Base-by-base conservation (phyloP, 2,113 vertebrate genomes). In the Nansenia antarctica region DNA sequence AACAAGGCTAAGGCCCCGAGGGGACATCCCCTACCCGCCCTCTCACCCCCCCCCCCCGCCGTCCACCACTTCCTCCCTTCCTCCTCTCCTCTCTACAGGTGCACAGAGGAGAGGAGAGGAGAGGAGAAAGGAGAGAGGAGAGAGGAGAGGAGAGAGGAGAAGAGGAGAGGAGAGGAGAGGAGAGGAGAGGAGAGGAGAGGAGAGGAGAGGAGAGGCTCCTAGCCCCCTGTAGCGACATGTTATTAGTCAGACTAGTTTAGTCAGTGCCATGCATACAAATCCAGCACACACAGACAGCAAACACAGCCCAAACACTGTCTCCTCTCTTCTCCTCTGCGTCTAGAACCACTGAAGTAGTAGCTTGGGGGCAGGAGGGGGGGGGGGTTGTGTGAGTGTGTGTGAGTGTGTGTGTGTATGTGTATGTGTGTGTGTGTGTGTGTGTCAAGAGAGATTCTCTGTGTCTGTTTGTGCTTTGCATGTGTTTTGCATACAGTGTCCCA, bases 401-500 rank as follows among this genome's bases (percentile, higher is more conserved):
- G 0, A 5, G 9, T 27, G 34, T 31, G 65, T 62, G 52, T 37
- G 47, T 9, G 35, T 8, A 12, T 64, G 45, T 67, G 65, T 65
- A 15, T 64, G n/a, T 54, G 65, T 29, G 71, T 57, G 63, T 1
- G 20, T 60, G 18, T 32, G 15, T 32, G 60, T 11, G 35, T 62
- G 60, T 26, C 8, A n/a, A 37, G 34, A 24, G 32, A 26, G 45
- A 12, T 39, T 52, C 26, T 65, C 24, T n/a, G 9, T 47, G 35
- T 52, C 27, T 24, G 45, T 52, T 0, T 15, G 20, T 49, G 52
- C 35, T 83, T 77, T 82, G 74, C 72, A 77, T 72, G 53, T 39
- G 29, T 68, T 80, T 84, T 76, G 62, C 80, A 82, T 81, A 72
- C 66, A 32, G 54, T 70, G n/a, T 35, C 31, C 63, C n/a, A 7